A percentile compares a stretch with the other conserved stretches of the same genome.
Evolutionary conservation across 1,140 invertebrate genomes (phyloP).

Genomic region (Anoplolepis gracilipes): DNA sequence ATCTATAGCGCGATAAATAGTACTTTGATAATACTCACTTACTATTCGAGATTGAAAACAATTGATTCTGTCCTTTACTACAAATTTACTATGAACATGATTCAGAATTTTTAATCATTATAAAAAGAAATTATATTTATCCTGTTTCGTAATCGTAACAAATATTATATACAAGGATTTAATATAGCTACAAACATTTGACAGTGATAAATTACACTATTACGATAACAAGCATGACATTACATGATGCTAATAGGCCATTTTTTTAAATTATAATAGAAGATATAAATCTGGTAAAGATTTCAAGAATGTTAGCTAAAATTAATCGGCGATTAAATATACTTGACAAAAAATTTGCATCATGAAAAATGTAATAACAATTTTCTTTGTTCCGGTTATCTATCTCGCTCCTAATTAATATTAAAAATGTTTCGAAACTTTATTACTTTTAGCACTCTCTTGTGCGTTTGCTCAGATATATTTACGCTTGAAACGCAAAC

Average conservation of each 20-base stretch:
- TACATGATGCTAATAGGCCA: not conserved
- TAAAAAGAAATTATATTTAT: not conserved
- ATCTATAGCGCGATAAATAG: not conserved
- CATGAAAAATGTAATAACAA: not conserved
- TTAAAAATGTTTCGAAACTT: not conserved
- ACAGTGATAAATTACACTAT: not conserved
- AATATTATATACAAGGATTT: not conserved
- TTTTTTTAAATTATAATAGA: not conserved
- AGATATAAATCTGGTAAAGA: not conserved
- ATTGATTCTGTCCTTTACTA: not conserved
- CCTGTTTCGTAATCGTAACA: not conserved
- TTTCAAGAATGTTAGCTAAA: conserved; percentile 8
- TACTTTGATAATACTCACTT: not conserved
- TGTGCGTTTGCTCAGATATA: not conserved
- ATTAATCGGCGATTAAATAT: not conserved
- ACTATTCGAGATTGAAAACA: not conserved
- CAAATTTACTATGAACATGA: not conserved
- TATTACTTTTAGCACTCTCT: not conserved
- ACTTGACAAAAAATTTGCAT: not conserved
- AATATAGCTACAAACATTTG: not conserved
- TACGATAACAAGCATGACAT: not conserved
- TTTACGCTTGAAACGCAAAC: not conserved
- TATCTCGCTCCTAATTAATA: not conserved
- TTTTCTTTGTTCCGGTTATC: conserved; percentile 18
- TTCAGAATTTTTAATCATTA: not conserved